Conservation (phyloP, 2,797 vertebrate genomes). For the Paguma larvata region DNA sequence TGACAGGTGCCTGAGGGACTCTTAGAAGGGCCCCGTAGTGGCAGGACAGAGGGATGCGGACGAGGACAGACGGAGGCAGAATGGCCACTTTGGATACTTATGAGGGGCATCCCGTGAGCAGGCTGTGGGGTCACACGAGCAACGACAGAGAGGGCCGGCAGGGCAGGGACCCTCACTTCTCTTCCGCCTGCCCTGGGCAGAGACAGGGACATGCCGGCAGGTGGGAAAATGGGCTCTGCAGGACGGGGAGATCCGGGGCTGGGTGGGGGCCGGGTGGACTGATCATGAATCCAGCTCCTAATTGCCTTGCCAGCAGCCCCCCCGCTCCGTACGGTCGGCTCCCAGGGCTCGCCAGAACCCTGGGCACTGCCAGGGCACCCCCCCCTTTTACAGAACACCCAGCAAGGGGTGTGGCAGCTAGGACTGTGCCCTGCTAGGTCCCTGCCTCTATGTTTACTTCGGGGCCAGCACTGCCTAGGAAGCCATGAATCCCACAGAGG, state of each 20-base stretch:
- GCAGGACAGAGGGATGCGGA: background rate
- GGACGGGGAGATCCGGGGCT: background rate
- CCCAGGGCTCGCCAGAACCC: background rate
- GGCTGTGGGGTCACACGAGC: background rate
- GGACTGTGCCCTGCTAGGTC: background rate
- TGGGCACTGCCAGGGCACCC: background rate
- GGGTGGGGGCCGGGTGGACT: accelerated
- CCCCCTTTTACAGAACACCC: background rate
- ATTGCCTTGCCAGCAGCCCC: too few species aligned
- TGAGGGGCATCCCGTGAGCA: too few species aligned
- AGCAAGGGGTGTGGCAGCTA: background rate
- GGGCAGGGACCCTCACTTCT: accelerated
- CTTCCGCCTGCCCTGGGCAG: background rate
- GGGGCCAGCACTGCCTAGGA: background rate
- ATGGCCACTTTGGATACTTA: background rate
- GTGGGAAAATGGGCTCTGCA: background rate
- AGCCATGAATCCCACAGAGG: background rate
- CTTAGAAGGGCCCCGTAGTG: too few species aligned
- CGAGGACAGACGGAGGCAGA: background rate
- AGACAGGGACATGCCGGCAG: background rate
- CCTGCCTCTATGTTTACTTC: background rate
- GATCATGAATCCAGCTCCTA: background rate
- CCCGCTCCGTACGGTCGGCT: background rate
- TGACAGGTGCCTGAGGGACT: background rate
- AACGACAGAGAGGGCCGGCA: accelerated